These are phyloP conservation scores for Eledone cirrhosa DNA, from an alignment of 2,888 invertebrate genomes.

Conservation along the genomic window DNA sequence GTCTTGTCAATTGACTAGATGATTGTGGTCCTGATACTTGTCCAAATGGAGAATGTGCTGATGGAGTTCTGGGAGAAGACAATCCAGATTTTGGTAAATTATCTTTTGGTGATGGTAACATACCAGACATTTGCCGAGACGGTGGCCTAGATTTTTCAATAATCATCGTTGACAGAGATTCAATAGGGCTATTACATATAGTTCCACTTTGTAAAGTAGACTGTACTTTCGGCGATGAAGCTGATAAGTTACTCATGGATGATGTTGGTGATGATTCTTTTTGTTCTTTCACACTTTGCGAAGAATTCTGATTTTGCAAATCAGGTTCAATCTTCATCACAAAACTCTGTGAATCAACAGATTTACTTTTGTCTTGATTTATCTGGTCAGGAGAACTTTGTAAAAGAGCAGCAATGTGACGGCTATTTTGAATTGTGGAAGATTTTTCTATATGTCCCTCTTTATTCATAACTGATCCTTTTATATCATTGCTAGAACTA, in stretches of 20 bases:
- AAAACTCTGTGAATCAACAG: conserved; percentile 5
- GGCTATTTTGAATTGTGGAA: conserved; percentile 39
- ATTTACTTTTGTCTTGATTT: conserved; percentile 19
- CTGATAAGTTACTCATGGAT: conserved; percentile 21
- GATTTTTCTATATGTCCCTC: conserved; percentile 16
- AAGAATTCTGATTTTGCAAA: background rate
- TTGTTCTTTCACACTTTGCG: conserved; percentile 14
- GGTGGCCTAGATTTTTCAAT: conserved; percentile 26
- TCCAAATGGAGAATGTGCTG: conserved; percentile 36
- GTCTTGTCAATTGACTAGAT: conserved; percentile 17
- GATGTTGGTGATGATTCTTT: conserved; percentile 21
- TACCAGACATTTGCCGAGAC: conserved; percentile 5
- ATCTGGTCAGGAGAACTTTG: conserved; percentile 37
- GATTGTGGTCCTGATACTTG: conserved; percentile 7
- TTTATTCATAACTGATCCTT: background rate
- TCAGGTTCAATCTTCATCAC: conserved; percentile 7
- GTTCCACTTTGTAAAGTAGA: conserved; percentile 11
- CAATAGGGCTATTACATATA: conserved; percentile 17
- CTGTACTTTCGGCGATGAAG: conserved; percentile 7
- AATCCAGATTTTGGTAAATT: conserved; percentile 42
- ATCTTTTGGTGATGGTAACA: conserved; percentile 50
- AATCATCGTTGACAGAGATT: conserved; percentile 14
- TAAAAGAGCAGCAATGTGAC: conserved; percentile 53
- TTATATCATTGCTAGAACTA: background rate
- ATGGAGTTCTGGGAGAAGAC: conserved; percentile 58